phyloP scores from a whole-genome alignment of 1,140 invertebrate genomes.

The fruit fly (Drosophila melanogaster) region Release_6_plus_ISO1_MT NT_033777.3:26277001-26277500 shows the following conservation, averaged over 20 bases:
- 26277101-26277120: background rate
- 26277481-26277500: conserved; percentile 65
- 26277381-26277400: conserved; percentile 42
- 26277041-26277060: conserved; percentile 10
- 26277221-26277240: conserved; percentile 67
- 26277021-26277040: conserved; percentile 54
- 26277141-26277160: conserved; percentile 47
- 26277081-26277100: no score
- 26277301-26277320: conserved; percentile 52
- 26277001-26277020: conserved; percentile 40
- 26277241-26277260: conserved; percentile 57
- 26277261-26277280: conserved; percentile 38
- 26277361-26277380: conserved; percentile 57
- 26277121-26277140: conserved; percentile 32
- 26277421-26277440: conserved; percentile 63
- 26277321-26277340: conserved; percentile 49
- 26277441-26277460: conserved; percentile 76
- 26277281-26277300: conserved; percentile 31
- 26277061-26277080: no score
- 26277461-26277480: conserved; percentile 67
- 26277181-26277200: conserved; percentile 51
- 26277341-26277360: conserved; percentile 68
- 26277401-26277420: conserved; percentile 64
- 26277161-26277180: conserved; percentile 63
- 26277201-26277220: conserved; percentile 68